Conservation (phyloP, 2,113 vertebrate species). For the Telmatochromis sp. region DNA sequence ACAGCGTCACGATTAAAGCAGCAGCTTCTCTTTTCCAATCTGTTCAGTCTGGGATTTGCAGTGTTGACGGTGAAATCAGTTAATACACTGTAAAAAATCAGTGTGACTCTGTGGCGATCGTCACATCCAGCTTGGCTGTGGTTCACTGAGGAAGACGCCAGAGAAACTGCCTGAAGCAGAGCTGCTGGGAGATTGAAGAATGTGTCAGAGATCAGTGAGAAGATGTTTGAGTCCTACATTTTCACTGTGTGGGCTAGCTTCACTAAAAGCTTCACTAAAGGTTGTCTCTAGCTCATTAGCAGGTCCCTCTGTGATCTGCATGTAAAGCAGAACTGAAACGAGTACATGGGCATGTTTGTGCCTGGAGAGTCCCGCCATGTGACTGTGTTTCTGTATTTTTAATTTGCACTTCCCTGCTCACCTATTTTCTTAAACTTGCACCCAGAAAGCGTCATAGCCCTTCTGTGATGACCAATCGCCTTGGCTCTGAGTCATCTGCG, state of each 20-base stretch:
- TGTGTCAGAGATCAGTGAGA: neutral
- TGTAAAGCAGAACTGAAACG: neutral
- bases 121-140: neutral
- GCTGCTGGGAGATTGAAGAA: neutral
- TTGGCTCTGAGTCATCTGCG: neutral
- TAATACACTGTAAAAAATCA: fast-evolving
- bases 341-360: neutral
- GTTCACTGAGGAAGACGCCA: neutral
- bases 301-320: neutral
- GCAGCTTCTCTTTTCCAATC: neutral
- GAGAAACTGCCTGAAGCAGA: neutral
- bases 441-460: neutral
- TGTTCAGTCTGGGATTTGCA: neutral
- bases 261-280: neutral
- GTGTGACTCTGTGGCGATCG: neutral
- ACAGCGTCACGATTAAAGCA: neutral
- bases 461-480: neutral
- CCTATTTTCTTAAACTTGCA: neutral
- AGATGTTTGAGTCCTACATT: neutral
- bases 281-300: neutral
- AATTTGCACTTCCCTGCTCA: neutral
- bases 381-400: neutral
- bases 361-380: neutral
- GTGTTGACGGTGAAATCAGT: neutral
- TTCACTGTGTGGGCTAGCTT: neutral